phyloP scores from a whole-genome alignment of 1,140 invertebrate species.

The Delia radicum region DNA sequence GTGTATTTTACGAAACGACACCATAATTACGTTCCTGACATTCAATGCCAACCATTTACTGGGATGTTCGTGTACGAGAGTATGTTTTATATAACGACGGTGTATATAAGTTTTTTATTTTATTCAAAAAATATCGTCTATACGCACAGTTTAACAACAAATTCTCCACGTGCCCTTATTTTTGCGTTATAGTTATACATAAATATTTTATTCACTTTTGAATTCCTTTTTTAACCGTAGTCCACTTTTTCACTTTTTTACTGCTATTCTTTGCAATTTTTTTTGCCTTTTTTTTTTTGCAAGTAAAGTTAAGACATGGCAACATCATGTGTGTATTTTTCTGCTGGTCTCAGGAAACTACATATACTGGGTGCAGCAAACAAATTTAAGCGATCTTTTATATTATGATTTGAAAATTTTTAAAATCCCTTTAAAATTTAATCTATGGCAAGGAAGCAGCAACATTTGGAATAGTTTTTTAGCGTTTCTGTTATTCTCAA shows the following conservation, averaged over 20 bases:
- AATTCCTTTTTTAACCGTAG: constrained; percentile 1
- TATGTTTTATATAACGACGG: background rate
- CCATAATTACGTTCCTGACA: constrained; percentile 23
- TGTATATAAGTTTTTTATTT: background rate
- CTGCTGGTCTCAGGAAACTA: background rate
- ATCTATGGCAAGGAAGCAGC: too few species aligned
- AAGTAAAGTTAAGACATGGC: background rate
- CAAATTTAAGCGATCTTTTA: background rate
- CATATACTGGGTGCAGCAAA: background rate
- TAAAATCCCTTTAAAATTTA: too few species aligned
- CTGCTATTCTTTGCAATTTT: constrained; percentile 31
- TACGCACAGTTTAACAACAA: constrained; percentile 11
- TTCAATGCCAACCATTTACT: constrained; percentile 24
- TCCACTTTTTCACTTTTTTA: constrained; percentile 31
- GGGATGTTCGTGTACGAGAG: background rate
- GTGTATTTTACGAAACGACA: constrained; percentile 1
- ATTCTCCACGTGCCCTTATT: constrained; percentile 49
- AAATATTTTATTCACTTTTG: background rate
- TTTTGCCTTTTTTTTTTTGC: background rate
- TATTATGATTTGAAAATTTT: too few species aligned
- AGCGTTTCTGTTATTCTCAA: too few species aligned
- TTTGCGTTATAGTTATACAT: too few species aligned
- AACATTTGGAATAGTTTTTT: too few species aligned
- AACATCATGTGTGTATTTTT: background rate
- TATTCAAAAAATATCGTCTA: background rate